These are phyloP conservation scores for Xenopus borealis DNA, from an alignment of 2,113 vertebrate genomes.

Conservation along the genomic window DNA sequence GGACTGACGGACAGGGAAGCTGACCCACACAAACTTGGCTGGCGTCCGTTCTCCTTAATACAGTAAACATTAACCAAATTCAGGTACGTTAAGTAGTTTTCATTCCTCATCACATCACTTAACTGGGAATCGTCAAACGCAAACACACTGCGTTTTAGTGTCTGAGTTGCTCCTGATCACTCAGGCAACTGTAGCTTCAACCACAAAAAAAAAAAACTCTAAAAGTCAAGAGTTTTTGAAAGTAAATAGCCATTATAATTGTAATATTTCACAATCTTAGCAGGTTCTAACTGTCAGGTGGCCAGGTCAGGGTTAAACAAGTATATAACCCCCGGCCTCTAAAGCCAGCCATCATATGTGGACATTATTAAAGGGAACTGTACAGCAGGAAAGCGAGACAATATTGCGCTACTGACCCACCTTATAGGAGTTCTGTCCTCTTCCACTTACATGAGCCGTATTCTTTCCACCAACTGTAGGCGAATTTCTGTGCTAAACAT, in stretches of 20 bases:
- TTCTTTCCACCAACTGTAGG: slow-evolving; percentile 54
- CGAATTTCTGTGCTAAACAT: slow-evolving; percentile 55
- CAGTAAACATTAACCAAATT: slow-evolving; percentile 92
- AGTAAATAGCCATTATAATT: slow-evolving; percentile 4
- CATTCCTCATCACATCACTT: slow-evolving; percentile 78
- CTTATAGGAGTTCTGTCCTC: not conserved
- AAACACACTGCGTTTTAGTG: slow-evolving; percentile 72
- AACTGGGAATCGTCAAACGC: slow-evolving; percentile 69
- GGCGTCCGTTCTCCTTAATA: slow-evolving; percentile 78
- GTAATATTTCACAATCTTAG: slow-evolving; percentile 1
- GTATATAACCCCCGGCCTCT: slow-evolving; percentile 58
- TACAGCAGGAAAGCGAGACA: slow-evolving; percentile 13
- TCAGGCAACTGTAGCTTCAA: slow-evolving; percentile 75
- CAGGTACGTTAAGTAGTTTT: slow-evolving; percentile 68
- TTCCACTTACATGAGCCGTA: slow-evolving; percentile 37
- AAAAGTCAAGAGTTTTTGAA: slow-evolving; percentile 9
- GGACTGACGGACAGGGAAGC: slow-evolving; percentile 81
- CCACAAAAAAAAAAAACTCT: slow-evolving; percentile 57
- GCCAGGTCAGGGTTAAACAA: slow-evolving; percentile 75
- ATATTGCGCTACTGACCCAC: not conserved
- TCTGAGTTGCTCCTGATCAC: slow-evolving; percentile 26
- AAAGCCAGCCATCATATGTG: not conserved
- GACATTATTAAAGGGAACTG: slow-evolving; percentile 1
- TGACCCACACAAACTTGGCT: slow-evolving; percentile 80
- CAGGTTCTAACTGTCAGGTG: slow-evolving; percentile 29